Conservation (phyloP, 2,888 invertebrate genomes). For the Lypha dubia region DNA sequence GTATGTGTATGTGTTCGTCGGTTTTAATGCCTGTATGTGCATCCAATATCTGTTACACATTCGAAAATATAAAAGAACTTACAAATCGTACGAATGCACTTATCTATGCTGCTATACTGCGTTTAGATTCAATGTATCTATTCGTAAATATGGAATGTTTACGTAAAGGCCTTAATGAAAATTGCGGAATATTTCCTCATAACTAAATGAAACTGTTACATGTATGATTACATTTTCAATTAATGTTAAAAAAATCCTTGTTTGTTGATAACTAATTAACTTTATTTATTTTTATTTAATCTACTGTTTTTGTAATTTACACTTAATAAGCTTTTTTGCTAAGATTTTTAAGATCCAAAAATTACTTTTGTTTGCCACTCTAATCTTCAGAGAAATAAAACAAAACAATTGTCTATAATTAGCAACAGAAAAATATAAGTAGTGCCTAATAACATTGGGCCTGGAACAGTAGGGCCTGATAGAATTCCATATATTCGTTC, state of each 20-base stretch:
- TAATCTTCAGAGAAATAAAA: neutral
- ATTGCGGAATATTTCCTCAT: neutral
- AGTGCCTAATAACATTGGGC: neutral
- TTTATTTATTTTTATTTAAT: too few species aligned
- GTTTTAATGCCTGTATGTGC: constrained; percentile 12
- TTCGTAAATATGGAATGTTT: neutral
- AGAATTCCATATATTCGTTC: neutral
- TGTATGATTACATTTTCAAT: too few species aligned
- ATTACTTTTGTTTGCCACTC: too few species aligned
- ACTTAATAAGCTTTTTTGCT: too few species aligned
- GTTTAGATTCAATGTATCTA: neutral
- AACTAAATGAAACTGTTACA: too few species aligned
- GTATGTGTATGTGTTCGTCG: constrained; percentile 25
- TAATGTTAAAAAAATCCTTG: too few species aligned
- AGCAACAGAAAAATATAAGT: too few species aligned
- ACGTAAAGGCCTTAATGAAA: neutral
- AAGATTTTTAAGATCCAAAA: too few species aligned
- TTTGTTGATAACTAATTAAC: too few species aligned
- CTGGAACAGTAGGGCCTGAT: neutral
- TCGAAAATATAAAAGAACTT: constrained; percentile 20
- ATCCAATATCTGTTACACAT: constrained; percentile 45
- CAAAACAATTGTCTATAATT: neutral
- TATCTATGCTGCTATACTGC: neutral
- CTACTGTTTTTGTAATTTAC: too few species aligned
- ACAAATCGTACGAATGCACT: constrained; percentile 24